Evolutionary conservation across 30 jellyfish, hydroid and myxozoan species (phyloP).

Genomic region (Cassiopea xamachana): DNA sequence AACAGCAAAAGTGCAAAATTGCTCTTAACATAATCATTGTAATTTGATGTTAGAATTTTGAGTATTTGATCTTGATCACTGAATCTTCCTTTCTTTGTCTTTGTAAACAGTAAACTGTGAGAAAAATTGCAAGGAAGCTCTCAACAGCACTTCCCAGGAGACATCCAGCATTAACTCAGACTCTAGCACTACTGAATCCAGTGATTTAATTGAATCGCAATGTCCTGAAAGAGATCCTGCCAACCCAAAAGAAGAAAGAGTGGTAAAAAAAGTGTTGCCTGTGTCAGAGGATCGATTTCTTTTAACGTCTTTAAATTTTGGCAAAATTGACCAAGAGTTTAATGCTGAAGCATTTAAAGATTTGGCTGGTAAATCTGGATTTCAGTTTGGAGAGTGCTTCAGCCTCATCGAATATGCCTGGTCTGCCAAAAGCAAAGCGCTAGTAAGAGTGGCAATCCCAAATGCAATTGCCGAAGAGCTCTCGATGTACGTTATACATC

Average conservation of each 20-base stretch:
- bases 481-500: slow-evolving; percentile 39
- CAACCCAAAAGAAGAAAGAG: neutral
- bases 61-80: too few relatives aligned
- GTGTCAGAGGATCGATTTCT: slow-evolving; percentile 22
- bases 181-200: too few relatives aligned
- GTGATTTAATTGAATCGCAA: too few relatives aligned
- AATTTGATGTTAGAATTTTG: too few relatives aligned
- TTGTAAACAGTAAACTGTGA: too few relatives aligned
- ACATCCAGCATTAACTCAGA: too few relatives aligned
- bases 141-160: too few relatives aligned
- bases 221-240: too few relatives aligned
- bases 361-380: slow-evolving; percentile 62
- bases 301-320: slow-evolving; percentile 18
- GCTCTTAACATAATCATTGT: too few relatives aligned
- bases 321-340: slow-evolving; percentile 7
- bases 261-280: neutral
- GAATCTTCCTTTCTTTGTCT: too few relatives aligned
- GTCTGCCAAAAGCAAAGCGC: slow-evolving; percentile 67
- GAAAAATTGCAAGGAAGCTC: too few relatives aligned
- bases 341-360: slow-evolving; percentile 49
- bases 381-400: slow-evolving; percentile 68
- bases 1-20: too few relatives aligned
- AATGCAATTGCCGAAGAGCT: slow-evolving; percentile 12
- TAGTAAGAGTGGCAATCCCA: slow-evolving; percentile 42
- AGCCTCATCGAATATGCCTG: slow-evolving; percentile 68